A percentile compares a stretch with the other conserved stretches of the same genome.
These are phyloP conservation scores for Ips nitidus DNA, from an alignment of 1,140 invertebrate genomes.

Conservation along the genomic window DNA sequence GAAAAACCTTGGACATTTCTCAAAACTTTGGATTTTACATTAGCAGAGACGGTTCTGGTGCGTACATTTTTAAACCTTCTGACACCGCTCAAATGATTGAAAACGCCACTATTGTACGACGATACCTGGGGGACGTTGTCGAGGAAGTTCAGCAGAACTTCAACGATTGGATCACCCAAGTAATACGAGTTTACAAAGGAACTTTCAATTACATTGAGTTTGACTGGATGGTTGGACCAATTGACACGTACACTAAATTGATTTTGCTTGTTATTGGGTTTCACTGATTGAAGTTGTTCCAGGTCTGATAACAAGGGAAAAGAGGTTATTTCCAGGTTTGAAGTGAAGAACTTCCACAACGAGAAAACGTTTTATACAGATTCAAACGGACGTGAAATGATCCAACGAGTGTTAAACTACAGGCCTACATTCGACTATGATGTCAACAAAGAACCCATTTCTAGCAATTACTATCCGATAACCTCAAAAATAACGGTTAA, in stretches of 20 bases:
- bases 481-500: slow-evolving; percentile 70
- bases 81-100: slow-evolving; percentile 39
- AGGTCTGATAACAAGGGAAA: slow-evolving; percentile 57
- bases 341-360: slow-evolving; percentile 54
- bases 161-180: slow-evolving; percentile 63
- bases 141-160: slow-evolving; percentile 68
- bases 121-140: slow-evolving; percentile 56
- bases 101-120: slow-evolving; percentile 11
- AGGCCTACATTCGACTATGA: slow-evolving; percentile 71
- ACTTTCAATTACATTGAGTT: slow-evolving; percentile 59
- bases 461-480: slow-evolving; percentile 92
- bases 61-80: slow-evolving; percentile 81
- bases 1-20: slow-evolving; percentile 54
- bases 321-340: slow-evolving; percentile 58
- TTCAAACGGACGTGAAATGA: slow-evolving; percentile 68
- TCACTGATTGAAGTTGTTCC: neutral
- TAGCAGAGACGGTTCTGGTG: slow-evolving; percentile 67
- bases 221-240: slow-evolving; percentile 74
- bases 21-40: slow-evolving; percentile 70
- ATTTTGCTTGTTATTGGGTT: too few relatives aligned
- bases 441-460: slow-evolving; percentile 68
- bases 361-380: slow-evolving; percentile 66
- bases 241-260: slow-evolving; percentile 59
- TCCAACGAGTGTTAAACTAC: slow-evolving; percentile 66
- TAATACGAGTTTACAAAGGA: slow-evolving; percentile 59